Base-by-base conservation (phyloP, 2,113 vertebrate genomes). In the Gopherus flavomarginatus region DNA sequence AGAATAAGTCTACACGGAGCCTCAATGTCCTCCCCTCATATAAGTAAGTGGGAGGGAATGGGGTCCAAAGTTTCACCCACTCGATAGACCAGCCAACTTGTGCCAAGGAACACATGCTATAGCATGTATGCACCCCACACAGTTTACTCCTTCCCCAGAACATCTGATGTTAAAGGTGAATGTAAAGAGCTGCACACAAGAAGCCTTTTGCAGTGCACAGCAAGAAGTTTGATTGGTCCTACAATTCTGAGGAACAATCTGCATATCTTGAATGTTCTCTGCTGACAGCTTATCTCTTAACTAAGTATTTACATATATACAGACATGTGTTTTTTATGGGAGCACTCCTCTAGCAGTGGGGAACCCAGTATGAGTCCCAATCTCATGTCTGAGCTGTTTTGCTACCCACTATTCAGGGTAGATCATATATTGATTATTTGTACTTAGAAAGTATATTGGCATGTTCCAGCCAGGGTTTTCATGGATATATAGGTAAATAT, bases 141-240 rank as follows among this genome's bases (percentile, higher is more conserved):
- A 1, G 0, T 69, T 86, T 1, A 3, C 1, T 65, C 21, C 21
- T 88, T 77, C 49, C 1, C 26, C 72, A 1, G 22, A 83, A 11
- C 72, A 5, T 38, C 53, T 4, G 5, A 16, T 54, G 57, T 4
- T 38, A 22, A 79, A 38, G 29, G 4, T 3, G 2, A 84, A 79
- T 65, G 4, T 27, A 44, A 56, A 94, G 27, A 79, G 13, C 3
- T 81, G 3, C 11, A 85, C 35, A 7, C 31, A 53, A 88, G 27
- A 89, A 79, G 5, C 78, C 90, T 44, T 3, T 1, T 89, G 38
- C 5, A 85, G 2, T 87, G 81, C 22, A 75, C 5, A 27, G 19
- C 24, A 85, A 90, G 21, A 84, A 31, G 89, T 57, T 81, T 77
- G 6, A 47, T 27, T 27, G 38, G 65, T 47, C 42, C 42, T 27